These are phyloP conservation scores for Etia nguti DNA, from an alignment of 2,113 vertebrate species.

Conservation along the genomic window DNA sequence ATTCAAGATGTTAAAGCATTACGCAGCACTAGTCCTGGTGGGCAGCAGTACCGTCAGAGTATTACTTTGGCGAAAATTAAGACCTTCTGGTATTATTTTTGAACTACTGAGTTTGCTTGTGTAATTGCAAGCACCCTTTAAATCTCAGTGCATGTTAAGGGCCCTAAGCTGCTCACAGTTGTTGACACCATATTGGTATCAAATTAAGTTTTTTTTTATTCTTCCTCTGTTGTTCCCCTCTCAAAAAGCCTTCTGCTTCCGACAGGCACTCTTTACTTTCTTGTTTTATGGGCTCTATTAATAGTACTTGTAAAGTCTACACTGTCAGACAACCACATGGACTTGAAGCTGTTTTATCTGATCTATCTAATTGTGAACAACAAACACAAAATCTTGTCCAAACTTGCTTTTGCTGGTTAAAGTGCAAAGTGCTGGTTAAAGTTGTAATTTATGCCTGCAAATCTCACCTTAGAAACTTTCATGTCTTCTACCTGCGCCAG, in stretches of 20 bases:
- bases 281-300: not conserved
- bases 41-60: not conserved
- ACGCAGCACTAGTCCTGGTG: not conserved
- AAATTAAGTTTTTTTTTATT: not conserved
- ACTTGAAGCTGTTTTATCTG: not conserved
- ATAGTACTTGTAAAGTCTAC: not conserved
- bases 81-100: not conserved
- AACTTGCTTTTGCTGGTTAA: not conserved
- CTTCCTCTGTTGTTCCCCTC: not conserved
- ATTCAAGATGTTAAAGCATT: not conserved
- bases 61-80: not conserved
- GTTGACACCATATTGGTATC: not conserved
- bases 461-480: not conserved
- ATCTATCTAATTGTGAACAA: not conserved
- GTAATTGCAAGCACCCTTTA: constrained; percentile 22
- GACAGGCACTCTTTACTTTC: not conserved
- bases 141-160: not conserved
- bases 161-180: not conserved
- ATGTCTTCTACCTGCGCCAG: not conserved
- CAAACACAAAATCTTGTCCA: not conserved
- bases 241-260: not conserved
- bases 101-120: constrained; percentile 14
- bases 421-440: not conserved
- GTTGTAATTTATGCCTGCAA: not conserved
- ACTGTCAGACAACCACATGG: not conserved